A percentile compares a stretch with the other conserved stretches of the same genome.
Conservation (phyloP, 2,888 invertebrate genomes). For the Leptopterna dolabrata region DNA sequence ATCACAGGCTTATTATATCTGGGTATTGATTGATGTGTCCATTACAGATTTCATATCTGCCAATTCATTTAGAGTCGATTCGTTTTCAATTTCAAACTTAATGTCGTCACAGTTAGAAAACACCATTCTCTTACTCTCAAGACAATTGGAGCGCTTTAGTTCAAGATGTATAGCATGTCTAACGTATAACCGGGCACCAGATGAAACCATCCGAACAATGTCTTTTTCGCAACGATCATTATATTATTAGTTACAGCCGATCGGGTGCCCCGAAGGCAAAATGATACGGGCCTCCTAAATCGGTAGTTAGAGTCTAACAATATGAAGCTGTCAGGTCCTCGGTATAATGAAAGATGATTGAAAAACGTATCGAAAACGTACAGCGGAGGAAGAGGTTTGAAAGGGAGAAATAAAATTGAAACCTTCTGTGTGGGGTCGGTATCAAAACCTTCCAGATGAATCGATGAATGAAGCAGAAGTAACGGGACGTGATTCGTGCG, state of each 20-base stretch:
- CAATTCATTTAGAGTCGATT: too few species aligned
- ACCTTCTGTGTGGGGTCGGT: background rate
- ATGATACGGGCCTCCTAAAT: background rate
- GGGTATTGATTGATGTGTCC: too few species aligned
- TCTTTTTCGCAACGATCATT: background rate
- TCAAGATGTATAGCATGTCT: background rate
- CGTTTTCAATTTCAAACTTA: too few species aligned
- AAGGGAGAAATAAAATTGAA: background rate
- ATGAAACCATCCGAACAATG: background rate
- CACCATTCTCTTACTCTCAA: background rate
- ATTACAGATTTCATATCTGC: too few species aligned
- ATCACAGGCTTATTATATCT: too few species aligned
- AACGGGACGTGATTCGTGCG: background rate
- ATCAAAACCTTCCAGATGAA: too few species aligned
- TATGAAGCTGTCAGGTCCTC: background rate
- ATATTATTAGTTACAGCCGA: background rate
- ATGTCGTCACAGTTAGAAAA: too few species aligned
- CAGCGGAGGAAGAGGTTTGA: background rate
- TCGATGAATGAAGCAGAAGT: background rate
- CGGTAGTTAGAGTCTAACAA: background rate
- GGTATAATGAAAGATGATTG: background rate
- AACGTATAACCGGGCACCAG: background rate
- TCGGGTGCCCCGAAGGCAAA: background rate
- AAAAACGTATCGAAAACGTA: background rate
- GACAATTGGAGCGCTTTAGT: background rate